phyloP scores from a whole-genome alignment of 2,888 invertebrate genomes.

The Stictocephala bisonia region DNA sequence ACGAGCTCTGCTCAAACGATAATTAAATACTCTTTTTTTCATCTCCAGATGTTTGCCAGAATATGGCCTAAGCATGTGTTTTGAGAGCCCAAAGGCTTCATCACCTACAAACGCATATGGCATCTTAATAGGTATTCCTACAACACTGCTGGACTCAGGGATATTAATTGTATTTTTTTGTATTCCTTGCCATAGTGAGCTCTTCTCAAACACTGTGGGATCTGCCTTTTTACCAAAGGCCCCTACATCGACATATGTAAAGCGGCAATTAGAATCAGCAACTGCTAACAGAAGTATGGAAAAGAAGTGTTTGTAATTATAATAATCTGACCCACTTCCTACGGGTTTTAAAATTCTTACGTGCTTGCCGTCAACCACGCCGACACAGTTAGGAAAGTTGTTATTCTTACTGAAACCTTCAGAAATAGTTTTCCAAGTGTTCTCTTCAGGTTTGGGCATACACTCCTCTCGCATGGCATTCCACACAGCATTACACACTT shows the following conservation, averaged over 20 bases:
- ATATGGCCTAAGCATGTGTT: too few relatives aligned
- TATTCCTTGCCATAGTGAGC: conserved; percentile 53
- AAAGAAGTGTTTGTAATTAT: neutral
- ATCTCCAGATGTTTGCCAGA: conserved; percentile 50
- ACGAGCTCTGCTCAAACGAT: conserved; percentile 53
- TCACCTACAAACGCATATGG: conserved; percentile 59
- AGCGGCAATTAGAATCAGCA: neutral
- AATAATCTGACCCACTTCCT: neutral
- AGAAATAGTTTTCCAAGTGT: too few relatives aligned
- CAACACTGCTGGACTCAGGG: conserved; percentile 53
- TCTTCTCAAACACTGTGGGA: conserved; percentile 5
- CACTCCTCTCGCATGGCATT: conserved; percentile 49
- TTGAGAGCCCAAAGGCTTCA: conserved; percentile 55
- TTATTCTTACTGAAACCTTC: too few relatives aligned
- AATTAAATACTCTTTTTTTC: conserved; percentile 56
- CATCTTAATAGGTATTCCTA: conserved; percentile 48
- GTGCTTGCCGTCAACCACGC: neutral
- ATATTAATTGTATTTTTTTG: too few relatives aligned
- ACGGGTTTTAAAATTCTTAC: neutral
- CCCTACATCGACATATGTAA: neutral
- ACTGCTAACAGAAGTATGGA: neutral
- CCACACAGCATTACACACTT: conserved; percentile 56
- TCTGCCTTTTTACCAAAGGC: conserved; percentile 6
- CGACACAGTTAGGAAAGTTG: neutral
- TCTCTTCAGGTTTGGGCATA: conserved; percentile 44